These are phyloP conservation scores for Pollenia griseotomentosa DNA, from an alignment of 2,888 invertebrate genomes.

Conservation along the genomic window DNA sequence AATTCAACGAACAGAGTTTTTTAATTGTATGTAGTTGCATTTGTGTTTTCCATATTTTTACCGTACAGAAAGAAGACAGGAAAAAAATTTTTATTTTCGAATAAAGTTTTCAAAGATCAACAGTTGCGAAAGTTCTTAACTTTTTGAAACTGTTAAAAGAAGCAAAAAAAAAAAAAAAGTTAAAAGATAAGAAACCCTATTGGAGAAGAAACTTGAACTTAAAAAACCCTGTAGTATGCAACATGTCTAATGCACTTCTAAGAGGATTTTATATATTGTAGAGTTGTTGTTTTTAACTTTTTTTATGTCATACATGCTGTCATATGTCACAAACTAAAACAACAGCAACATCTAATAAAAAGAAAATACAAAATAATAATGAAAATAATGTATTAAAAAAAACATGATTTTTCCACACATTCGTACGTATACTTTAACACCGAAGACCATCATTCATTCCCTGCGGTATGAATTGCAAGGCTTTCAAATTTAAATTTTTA, in stretches of 20 bases:
- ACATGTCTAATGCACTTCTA: constrained; percentile 67
- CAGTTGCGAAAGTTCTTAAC: neutral
- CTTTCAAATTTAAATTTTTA: too few species aligned
- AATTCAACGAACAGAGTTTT: too few species aligned
- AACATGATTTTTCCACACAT: constrained; percentile 35
- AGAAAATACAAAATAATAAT: constrained; percentile 13
- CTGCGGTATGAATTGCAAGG: too few species aligned
- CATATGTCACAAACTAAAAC: constrained; percentile 62
- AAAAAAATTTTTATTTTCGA: too few species aligned
- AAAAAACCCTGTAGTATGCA: constrained; percentile 28
- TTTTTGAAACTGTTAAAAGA: neutral
- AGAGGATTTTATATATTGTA: constrained; percentile 52
- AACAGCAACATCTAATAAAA: constrained; percentile 7
- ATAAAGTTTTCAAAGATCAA: too few species aligned
- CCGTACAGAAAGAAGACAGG: too few species aligned
- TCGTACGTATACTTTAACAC: neutral
- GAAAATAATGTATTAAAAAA: constrained; percentile 26
- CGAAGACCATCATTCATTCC: neutral
- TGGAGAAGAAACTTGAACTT: neutral
- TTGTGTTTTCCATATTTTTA: too few species aligned
- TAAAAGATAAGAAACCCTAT: neutral
- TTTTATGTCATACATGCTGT: constrained; percentile 55
- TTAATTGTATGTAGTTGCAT: too few species aligned
- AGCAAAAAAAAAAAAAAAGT: neutral
- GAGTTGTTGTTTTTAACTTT: constrained; percentile 31